Base-by-base conservation (phyloP, 2,113 vertebrate genomes). In the Fregata magnificens region DNA sequence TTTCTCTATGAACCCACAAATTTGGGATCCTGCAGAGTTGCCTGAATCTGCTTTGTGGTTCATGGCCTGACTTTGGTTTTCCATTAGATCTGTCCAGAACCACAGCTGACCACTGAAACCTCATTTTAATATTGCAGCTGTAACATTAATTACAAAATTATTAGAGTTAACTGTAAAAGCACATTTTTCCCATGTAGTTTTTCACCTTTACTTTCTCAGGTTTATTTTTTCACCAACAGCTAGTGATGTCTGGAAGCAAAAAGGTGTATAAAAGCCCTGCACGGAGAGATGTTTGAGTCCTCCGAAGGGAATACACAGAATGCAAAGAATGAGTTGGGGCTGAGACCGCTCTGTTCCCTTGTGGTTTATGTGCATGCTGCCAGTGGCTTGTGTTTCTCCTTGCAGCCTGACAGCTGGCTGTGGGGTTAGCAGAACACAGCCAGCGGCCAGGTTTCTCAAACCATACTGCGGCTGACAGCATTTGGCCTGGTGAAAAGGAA, bases 331-430 rank as follows among this genome's bases (percentile, higher is more conserved):
- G 91, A 77, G 29, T 15, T 69, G 52, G 26, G n/a, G 81, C 80
- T 0, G 13, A 88, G 73, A 40, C 67, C 0, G 0, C 85, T n/a
- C 56, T 47, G 53, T 93, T 92, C 77, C 59, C 47, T 55, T 25
- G 79, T 36, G 77, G 77, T 69, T 94, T 89, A 10, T n/a, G 40
- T 58, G 47, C 19, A 2, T 3, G 1, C 61, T 77, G 71, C 87
- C 93, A 67, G 44, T 34, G 80, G 49, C 86, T 93, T 50, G 26
- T 93, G 96, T 93, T 97, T 91, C 94, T 97, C 82, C 25, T 5
- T 58, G 82, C 79, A 86, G 86, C 34, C 88, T 94, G 93, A 78
- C 91, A 89, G 59, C 94, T 87, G 94, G 84, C 90, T 49, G 26
- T 50, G 62, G 86, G 44, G 61, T 76, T 74, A 58, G 84, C 74